These are phyloP conservation scores for Pteronura brasiliensis DNA, from an alignment of 2,113 vertebrate genomes.

Conservation along the genomic window DNA sequence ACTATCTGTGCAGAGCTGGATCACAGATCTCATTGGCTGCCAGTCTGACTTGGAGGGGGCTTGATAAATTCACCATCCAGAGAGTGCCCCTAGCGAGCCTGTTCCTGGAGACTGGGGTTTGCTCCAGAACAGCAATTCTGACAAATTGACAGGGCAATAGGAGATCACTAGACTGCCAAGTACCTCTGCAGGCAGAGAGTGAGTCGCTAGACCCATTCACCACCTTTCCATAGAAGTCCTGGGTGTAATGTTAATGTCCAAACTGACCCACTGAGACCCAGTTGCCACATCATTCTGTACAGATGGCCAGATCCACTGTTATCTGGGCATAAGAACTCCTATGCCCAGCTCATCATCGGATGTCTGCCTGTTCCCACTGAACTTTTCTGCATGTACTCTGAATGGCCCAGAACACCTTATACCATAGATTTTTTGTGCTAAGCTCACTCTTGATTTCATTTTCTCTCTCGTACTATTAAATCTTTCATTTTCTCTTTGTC, in stretches of 20 bases:
- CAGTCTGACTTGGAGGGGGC: constrained; percentile 39
- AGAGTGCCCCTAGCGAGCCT: constrained; percentile 6
- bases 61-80: constrained; percentile 51
- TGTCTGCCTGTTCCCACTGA: background rate
- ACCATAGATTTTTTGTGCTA: background rate
- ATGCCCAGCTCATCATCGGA: background rate
- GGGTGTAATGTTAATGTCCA: background rate
- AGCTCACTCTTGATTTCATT: background rate
- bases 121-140: constrained; percentile 68
- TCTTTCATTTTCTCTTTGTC: background rate
- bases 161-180: constrained; percentile 52
- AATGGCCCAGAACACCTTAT: background rate
- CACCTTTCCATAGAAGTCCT: background rate
- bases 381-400: background rate
- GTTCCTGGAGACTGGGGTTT: constrained; percentile 53
- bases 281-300: constrained; percentile 3
- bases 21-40: constrained; percentile 18
- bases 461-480: background rate
- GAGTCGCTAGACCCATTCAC: background rate
- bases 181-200: constrained; percentile 26
- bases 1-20: constrained; percentile 32
- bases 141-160: constrained; percentile 61
- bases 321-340: background rate
- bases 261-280: background rate
- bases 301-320: constrained; percentile 25